Percentiles rank a stretch among this genome's conserved stretches.
phyloP scores from a whole-genome alignment of 2,113 vertebrate genomes.

The Columba janthina region DNA sequence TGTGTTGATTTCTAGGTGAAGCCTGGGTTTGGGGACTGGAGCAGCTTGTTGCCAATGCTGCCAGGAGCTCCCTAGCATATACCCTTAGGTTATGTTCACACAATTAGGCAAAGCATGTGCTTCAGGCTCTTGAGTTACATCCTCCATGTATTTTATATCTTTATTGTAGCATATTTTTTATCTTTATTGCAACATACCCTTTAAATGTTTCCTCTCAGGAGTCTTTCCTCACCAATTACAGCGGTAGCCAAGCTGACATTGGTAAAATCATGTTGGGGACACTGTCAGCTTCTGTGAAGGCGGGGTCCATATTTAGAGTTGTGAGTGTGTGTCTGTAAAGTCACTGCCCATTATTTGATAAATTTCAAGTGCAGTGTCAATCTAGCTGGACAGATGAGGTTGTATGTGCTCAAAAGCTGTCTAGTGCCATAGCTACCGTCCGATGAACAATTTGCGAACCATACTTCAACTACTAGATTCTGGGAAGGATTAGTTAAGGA shows the following conservation, averaged over 20 bases:
- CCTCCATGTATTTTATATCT: not conserved
- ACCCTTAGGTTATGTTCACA: not conserved
- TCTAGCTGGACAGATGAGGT: not conserved
- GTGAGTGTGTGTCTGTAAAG: not conserved
- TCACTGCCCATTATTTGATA: not conserved
- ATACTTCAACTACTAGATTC: slow-evolving; percentile 4
- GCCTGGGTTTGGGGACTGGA: not conserved
- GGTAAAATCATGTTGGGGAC: not conserved
- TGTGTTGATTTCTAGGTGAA: not conserved
- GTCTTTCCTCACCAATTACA: not conserved
- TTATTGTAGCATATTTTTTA: not conserved
- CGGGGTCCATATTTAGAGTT: fast-evolving
- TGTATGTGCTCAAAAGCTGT: not conserved
- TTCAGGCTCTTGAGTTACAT: not conserved
- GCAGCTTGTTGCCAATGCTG: not conserved
- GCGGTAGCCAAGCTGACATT: not conserved
- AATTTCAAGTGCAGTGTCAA: not conserved
- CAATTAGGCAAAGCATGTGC: not conserved
- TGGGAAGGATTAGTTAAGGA: slow-evolving; percentile 21
- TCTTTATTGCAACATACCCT: not conserved
- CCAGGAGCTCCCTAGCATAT: not conserved
- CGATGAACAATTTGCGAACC: not conserved
- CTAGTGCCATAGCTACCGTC: slow-evolving; percentile 19
- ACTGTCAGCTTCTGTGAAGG: not conserved
- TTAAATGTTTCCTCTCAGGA: not conserved